Base-by-base conservation (phyloP, 2,797 vertebrate species). In the Gymnopithys bicolor region DNA sequence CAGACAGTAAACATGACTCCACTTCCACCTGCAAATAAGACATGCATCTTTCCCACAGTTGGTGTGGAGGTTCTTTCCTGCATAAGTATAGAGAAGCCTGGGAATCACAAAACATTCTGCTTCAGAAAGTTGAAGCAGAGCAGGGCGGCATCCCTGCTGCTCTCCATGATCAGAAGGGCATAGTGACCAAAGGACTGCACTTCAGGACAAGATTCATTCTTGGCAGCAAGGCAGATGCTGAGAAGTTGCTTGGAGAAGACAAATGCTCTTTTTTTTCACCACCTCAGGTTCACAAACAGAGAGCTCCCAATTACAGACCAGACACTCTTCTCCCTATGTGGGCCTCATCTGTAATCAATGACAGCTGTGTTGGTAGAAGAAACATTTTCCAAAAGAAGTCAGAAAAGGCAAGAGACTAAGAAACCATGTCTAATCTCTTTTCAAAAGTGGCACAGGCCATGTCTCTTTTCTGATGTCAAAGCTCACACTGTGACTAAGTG, bases 381-480 rank as follows among this genome's bases (percentile, higher is more conserved):
- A 64, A 27, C 15, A 18, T 8, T 39, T 93, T 83, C 53, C 22
- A 82, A 91, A 76, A 45, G 27, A 85, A 77, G 62, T 60, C 55
- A 78, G 58, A 93, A 91, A 81, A 91, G 70, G n/a, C 56, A 89
- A 77, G 60, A 68, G 64, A 53, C 32, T 84, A 93, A 92, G 81
- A 89, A 94, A 66, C 80, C 91, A 87, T 83, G 64, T 24, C 84
- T 93, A 96, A 95, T 88, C 56, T 43, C 55, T 85, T 68, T 80
- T 90, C 81, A 90, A 89, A 85, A 66, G 53, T 68, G 51, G 74
- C 32, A 88, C 49, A 60, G 52, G 51, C 30, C 3, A 32, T 49
- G 23, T 14, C 32, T 79, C 35, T 70, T 27, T 63, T 70, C 45
- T 76, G 60, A 49, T 93, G 77, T 91, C 67, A 94, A 91, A 92